Evolutionary conservation across 2,113 vertebrate genomes (phyloP), one percentile per base, ranked within the genome.

Genomic region (Vulpes ferrilata): DNA sequence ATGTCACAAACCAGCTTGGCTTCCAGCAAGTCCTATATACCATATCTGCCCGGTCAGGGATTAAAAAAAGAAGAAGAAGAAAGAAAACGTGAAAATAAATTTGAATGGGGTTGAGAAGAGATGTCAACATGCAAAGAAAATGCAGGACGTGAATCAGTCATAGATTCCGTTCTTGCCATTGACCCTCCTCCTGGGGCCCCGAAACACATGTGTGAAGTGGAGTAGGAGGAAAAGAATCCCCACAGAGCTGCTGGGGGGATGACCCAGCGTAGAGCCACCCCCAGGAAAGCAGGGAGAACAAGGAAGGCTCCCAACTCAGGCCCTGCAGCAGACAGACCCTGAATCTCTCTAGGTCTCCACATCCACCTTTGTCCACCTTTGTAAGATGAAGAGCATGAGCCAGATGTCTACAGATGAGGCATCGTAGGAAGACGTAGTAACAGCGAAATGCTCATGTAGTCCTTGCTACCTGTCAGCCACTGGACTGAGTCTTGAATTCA

Each of bases 1-100:
- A 38, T 88, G 84, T 82, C 96, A 86, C 93, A 53, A 25, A 30
- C 53, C 0, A 0, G 65, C 32, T 76, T 67, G 30, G 15, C 55
- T 88, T 57, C 90, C 53, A 74, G 51, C 7, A 57, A 43, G 53
- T 38, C 79, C 32, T 55, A 88, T 55, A 69, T 55, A 69, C 38
- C 19, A 23, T 1, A 23, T 1, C 32, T 32, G 16, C 35, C 73
- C 64, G 48, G 2, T 17, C 25, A 20, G 57, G 81, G 88, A 23
- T 91, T 43, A 43, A 43, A 43, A 43, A 43, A 6, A 43, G 43
- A 43, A 43, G 43, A 43, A 43, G 43, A 43, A 43, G 43, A 7
- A 43, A 43, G 64, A 96, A 95, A 81, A 96, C 57, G 87, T 93
- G 82, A 74, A 87, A 97, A 76, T 9, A n/a, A 79, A 53, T 91